phyloP scores from a whole-genome alignment of 2,888 invertebrate species.

The Heteromyza rotundicornis region DNA sequence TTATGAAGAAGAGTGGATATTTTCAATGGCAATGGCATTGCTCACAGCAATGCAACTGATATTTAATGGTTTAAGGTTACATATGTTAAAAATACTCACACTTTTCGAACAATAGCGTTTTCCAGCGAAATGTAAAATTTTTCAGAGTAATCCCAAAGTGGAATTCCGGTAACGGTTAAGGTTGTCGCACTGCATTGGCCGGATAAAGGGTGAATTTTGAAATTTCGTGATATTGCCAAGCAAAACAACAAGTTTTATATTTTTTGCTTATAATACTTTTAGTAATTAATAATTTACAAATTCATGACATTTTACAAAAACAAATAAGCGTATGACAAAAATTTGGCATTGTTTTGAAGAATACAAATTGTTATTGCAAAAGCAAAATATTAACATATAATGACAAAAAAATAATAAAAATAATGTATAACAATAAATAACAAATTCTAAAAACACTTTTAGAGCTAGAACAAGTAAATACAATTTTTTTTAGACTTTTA shows the following conservation, averaged over 20 bases:
- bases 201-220: constrained; percentile 6
- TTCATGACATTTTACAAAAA: not conserved
- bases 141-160: constrained; percentile 14
- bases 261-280: constrained; percentile 3
- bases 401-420: not conserved
- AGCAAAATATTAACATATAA: not conserved
- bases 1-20: not conserved
- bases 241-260: constrained; percentile 20
- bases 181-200: not conserved
- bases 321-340: not conserved
- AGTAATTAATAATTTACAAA: not conserved
- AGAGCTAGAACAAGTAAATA: not conserved
- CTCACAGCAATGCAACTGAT: no score
- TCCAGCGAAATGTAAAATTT: constrained; percentile 7
- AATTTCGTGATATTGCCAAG: constrained; percentile 16
- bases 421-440: constrained; percentile 2
- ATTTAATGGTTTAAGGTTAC: no score
- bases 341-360: not conserved
- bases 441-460: not conserved
- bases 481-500: not conserved
- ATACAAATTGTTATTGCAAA: not conserved
- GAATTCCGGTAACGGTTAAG: constrained; percentile 2
- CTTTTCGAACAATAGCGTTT: constrained; percentile 11
- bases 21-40: no score
- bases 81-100: no score